Conservation (phyloP, 2,113 vertebrate species). For the Hippocampus guttulatus region DNA sequence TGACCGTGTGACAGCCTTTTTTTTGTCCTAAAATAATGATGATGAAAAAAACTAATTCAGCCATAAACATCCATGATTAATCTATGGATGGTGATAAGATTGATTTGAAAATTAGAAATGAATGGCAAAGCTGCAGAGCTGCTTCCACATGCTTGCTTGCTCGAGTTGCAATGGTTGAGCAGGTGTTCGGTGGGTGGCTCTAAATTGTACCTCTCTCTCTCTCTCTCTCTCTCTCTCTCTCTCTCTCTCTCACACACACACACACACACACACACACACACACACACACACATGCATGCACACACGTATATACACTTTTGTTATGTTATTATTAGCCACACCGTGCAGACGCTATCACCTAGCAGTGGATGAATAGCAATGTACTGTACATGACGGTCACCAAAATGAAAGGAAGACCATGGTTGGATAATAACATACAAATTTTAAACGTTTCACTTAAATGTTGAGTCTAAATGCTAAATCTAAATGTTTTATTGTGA, state of each 20-base stretch:
- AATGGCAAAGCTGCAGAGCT: neutral
- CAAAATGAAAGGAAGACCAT: neutral
- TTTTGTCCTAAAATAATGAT: neutral
- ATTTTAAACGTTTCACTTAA: too few relatives aligned
- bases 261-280: neutral
- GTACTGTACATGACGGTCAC: neutral
- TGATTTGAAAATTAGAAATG: neutral
- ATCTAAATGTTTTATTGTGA: too few relatives aligned
- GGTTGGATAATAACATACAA: too few relatives aligned
- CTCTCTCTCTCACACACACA: too few relatives aligned
- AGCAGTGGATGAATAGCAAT: neutral
- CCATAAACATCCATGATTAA: neutral
- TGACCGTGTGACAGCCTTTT: neutral
- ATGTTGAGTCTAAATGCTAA: too few relatives aligned
- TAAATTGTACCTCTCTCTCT: neutral
- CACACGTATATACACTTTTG: neutral
- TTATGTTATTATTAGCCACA: neutral
- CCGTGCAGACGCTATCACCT: slow-evolving; percentile 15
- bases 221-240: neutral
- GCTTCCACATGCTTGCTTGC: neutral
- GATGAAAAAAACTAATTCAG: neutral
- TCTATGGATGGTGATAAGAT: neutral
- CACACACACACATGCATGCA: neutral
- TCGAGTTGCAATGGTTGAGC: neutral
- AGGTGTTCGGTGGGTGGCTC: neutral